Evolutionary conservation across 2,797 vertebrate genomes (phyloP), one percentile per base, ranked within the genome.

Genomic region (Pangasius larnaudii): DNA sequence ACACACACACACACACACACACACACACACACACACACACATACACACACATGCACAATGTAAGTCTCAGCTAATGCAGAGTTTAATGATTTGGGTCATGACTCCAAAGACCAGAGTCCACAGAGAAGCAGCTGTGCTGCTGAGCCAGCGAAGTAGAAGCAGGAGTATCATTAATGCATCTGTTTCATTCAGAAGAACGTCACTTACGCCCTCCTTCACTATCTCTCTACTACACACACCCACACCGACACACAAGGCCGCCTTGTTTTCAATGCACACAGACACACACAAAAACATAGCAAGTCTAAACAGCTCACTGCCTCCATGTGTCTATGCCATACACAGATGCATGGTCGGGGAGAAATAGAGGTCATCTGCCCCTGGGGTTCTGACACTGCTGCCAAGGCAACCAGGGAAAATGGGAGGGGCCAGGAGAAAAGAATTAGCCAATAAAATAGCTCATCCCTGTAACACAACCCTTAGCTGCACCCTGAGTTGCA

Each of bases 261-360:
- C 18, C 61, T 36, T 82, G 49, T 87, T 82, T 65, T 72, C 49
- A 77, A 18, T 8, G 30, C 81, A 71, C 58, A n/a, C 22, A 49
- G 8, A 72, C 36, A 72, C 39, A 72, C 22, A 27, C 42, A 19
- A 33, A 22, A 39, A 49, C 24, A 14, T 13, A 51, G 3, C 4
- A 67, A 36, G 74, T 69, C 27, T 75, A 79, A 22, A 84, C n/a
- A 89, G 53, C 46, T 65, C 79, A 36, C 74, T 19, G 42, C 46
- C 10, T 75, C 67, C 79, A 77, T 74, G 27, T 86, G 42, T 87
- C 67, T 49, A 61, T 69, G 74, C 85, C 42, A 42, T 67, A 84
- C 86, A 89, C 87, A 91, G 85, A 92, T 88, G 88, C 86, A 91
- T 84, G 14, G 85, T 80, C 78, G 85, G 51, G 84, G 85, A 87